Base-by-base conservation (phyloP, 64 coral and sea anemone genomes). In the Pocillopora damicornis region DNA sequence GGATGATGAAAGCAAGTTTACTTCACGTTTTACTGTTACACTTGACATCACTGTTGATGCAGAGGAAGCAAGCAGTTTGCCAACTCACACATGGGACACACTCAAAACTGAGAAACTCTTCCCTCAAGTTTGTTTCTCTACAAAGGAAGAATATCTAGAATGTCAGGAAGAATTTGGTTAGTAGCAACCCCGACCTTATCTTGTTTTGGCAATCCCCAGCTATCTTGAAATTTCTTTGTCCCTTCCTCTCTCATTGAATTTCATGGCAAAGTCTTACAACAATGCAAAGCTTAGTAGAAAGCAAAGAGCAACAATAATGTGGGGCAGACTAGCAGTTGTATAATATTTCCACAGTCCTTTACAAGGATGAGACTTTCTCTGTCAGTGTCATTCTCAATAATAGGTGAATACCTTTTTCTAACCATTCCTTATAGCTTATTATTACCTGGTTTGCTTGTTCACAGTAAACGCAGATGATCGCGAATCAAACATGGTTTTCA, bases 101-200 rank as follows among this genome's bases (percentile, higher is more conserved):
- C 84, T 95, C 13, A 92, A 92, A 35, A 69, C 88, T 10, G 88
- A 87, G 3, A 99, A 89, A 88, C 87, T 92, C 3, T 76, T 87
- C 10, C 93, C 93, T 37, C 89, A 92, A 59, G 81, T 99, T 13
- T 99, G 93, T 59, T 99, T 99, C 60, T 90, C 97, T 15, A 95
- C 90, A 6, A 95, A 92, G 18, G 97, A 99, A 59, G 97, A 99
- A 56, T 99, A 88, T 63, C 74, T 99, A 14, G 93, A 99, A 86
- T 99, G 97, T 63, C 97, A 99, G 78, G 97, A 99, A 15, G 97
- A 99, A 62, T 99, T 99, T 91, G 97, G 97, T 99, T 80, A 60
- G 90, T 78, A 81, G 7, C 42, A 51, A 7, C 7, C 3, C 7
- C 7, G 42, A 51, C 7, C 42, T 51, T 51, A 4, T 51, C 42